Percentiles rank a stretch among this genome's conserved stretches.
phyloP scores from a whole-genome alignment of 2,113 vertebrate genomes.

The Saguinus midas region DNA sequence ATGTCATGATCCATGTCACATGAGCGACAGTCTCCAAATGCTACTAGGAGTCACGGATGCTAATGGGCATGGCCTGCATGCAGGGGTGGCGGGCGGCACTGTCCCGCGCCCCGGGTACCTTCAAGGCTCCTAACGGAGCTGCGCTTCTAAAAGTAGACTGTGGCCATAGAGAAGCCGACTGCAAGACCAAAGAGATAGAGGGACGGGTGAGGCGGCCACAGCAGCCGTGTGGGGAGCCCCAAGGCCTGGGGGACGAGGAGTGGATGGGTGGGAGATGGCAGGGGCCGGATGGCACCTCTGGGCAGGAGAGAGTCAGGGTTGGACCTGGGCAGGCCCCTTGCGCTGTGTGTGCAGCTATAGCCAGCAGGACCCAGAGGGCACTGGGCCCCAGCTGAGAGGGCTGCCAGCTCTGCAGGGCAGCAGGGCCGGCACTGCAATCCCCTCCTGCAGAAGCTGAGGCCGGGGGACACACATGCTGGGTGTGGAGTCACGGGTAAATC shows the following conservation, averaged over 20 bases:
- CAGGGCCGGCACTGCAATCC: background rate
- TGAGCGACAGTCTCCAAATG: slow-evolving; percentile 76
- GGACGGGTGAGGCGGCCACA: slow-evolving; percentile 81
- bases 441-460: background rate
- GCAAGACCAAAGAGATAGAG: slow-evolving; percentile 97
- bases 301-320: background rate
- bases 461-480: background rate
- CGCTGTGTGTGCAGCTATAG: background rate
- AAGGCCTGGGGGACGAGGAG: background rate
- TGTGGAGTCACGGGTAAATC: fast-evolving
- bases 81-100: slow-evolving; percentile 90
- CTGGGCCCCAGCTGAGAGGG: background rate
- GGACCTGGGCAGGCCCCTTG: fast-evolving
- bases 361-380: background rate
- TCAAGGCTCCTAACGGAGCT: slow-evolving; percentile 90
- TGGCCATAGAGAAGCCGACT: slow-evolving; percentile 94
- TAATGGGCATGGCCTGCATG: slow-evolving; percentile 86
- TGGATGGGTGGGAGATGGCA: background rate
- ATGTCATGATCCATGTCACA: slow-evolving; percentile 66
- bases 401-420: background rate
- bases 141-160: slow-evolving; percentile 93
- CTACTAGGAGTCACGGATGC: slow-evolving; percentile 73
- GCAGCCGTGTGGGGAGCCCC: background rate
- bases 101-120: slow-evolving; percentile 87
- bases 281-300: background rate